phyloP scores from a whole-genome alignment of 2,797 vertebrate species.

The Aldrovandia affinis region DNA sequence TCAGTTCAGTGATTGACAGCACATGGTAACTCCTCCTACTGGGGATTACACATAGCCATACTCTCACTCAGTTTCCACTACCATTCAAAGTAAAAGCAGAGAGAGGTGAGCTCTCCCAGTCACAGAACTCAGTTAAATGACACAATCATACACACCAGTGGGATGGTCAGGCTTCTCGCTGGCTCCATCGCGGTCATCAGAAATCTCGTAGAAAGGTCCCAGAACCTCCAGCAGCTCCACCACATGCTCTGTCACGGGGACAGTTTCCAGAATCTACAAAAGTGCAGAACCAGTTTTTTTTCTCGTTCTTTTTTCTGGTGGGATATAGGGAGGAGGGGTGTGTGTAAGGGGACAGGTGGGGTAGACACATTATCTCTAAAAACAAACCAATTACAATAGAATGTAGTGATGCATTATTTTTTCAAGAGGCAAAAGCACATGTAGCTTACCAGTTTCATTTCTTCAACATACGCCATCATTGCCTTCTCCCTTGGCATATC shows the following conservation, averaged over 20 bases:
- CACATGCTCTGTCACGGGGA: conserved; percentile 92
- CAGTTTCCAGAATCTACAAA: conserved; percentile 91
- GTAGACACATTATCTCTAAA: not conserved
- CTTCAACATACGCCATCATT: conserved; percentile 93
- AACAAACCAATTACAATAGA: not conserved
- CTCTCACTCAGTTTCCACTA: not conserved
- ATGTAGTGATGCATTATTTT: not conserved
- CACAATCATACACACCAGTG: conserved; percentile 41
- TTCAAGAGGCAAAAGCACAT: not conserved
- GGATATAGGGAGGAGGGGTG: no score
- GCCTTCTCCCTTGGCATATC: conserved; percentile 92
- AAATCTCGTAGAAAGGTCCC: conserved; percentile 89
- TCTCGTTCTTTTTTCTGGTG: not conserved
- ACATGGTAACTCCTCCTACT: not conserved
- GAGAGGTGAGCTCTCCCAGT: not conserved
- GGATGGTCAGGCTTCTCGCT: conserved; percentile 60
- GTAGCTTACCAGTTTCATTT: conserved; percentile 90
- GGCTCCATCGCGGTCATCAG: conserved; percentile 55
- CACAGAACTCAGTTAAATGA: not conserved
- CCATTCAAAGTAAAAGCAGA: not conserved
- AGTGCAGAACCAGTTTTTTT: not conserved
- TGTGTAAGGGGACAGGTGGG: no score
- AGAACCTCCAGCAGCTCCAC: conserved; percentile 87
- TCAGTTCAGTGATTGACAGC: not conserved
- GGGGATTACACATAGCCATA: not conserved